Base-by-base conservation (phyloP, 2,797 vertebrate species). In the Oceanodroma leucorhoa region DNA sequence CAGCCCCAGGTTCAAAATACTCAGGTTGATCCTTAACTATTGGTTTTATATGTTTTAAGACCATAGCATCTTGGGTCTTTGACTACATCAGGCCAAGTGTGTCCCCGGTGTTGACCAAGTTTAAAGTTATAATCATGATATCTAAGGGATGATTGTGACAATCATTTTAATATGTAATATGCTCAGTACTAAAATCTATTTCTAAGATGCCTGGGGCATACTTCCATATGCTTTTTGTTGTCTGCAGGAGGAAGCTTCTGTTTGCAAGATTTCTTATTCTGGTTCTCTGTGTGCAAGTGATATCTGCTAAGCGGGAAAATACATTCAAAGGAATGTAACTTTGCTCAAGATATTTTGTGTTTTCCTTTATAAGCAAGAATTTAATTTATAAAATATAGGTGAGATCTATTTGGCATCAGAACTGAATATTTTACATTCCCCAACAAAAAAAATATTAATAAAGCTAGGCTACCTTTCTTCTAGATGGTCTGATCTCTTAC, bases 201-300 rank as follows among this genome's bases (percentile, higher is more conserved):
- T 26, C 40, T 24, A 10, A 43, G 41, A 5, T 46, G 22, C 27
- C 26, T 29, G 41, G 43, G 0, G 16, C 30, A 1, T 19, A 2
- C 8, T 57, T 66, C 21, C n/a, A 7, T 0, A 4, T 18, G 1
- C 14, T 19, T 32, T 2, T n/a, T 40, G 14, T 14, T 69, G 69
- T 50, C 83, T 48, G 62, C 61, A 67, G 71, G 76, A 46, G 54
- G 53, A 45, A 40, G n/a, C 51, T 46, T 32, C 38, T 84, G n/a
- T 9, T 40, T 6, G 1, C 50, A 40, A 53, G 50, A 26, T 84
- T 53, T 41, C 51, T 58, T 23, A 6, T 2, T 50, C 51, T 12
- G 38, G 13, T 66, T 58, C 83, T 93, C 53, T 36, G 29, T 7
- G 0, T 29, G 58, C 43, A 17, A 2, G 38, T 9, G 10, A 6